Evolutionary conservation across 2,113 vertebrate genomes (phyloP).

Genomic region (Oreochromis niloticus): DNA sequence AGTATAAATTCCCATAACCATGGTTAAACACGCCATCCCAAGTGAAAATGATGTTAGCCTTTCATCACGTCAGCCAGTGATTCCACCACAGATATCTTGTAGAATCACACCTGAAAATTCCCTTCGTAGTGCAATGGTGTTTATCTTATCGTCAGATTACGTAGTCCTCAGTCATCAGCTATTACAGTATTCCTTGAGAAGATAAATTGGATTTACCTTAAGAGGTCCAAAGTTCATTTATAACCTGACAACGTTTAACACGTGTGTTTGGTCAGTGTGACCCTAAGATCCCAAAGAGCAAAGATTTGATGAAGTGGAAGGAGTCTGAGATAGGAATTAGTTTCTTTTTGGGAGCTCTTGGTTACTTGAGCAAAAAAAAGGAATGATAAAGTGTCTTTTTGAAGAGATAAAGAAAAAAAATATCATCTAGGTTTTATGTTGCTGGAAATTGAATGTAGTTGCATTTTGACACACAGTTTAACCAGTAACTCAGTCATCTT

Average conservation of each 20-base stretch:
- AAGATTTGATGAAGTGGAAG: neutral
- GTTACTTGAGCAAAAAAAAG: neutral
- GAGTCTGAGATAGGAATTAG: neutral
- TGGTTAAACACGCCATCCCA: neutral
- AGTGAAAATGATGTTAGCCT: neutral
- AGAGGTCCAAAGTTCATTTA: conserved; percentile 32
- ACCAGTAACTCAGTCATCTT: neutral
- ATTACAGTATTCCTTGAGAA: neutral
- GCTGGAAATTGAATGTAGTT: neutral
- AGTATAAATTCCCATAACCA: rapidly evolving
- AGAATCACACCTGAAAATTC: neutral
- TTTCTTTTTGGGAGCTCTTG: neutral
- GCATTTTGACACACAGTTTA: neutral
- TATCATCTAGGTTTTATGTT: neutral
- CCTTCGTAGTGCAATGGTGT: neutral
- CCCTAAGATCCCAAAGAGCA: rapidly evolving
- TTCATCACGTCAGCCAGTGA: neutral
- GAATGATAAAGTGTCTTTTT: neutral
- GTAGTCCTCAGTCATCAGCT: neutral
- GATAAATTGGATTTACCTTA: neutral
- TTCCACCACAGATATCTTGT: neutral
- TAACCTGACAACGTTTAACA: conserved; percentile 27
- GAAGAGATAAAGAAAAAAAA: neutral
- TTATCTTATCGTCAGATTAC: neutral
- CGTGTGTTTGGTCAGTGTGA: neutral